Base-by-base conservation (phyloP, 2,888 invertebrate species). In the Eupithecia vulgata region DNA sequence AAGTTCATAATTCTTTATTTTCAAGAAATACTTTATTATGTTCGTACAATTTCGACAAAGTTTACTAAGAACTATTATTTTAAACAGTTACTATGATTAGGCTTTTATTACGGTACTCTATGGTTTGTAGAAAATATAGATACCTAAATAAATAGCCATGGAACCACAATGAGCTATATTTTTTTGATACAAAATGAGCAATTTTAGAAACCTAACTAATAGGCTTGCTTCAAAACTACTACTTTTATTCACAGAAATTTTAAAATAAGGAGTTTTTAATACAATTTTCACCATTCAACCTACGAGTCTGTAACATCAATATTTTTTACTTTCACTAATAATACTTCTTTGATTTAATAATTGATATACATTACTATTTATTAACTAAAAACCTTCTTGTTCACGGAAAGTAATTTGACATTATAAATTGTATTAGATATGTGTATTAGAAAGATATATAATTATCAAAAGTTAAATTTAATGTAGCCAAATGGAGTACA, bases 351-450 rank as follows among this genome's bases (percentile, higher is more conserved):
- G 87, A 83, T 85, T 81, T 76, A 80, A 73, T 80, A 78, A 79
- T 79, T 80, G 83, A 84, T 83, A 82, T 80, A 81, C 79, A 79
- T 70, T 67, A 75, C 81, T 80, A 80, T 69, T 76, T 82, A 80
- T 81, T 73, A 77, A 78, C 81, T 78, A 78, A 82, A 81, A 80
- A 78, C 76, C 72, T 83, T 83, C 78, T 82, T 84, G 81, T 42
- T 57, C 65, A 82, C 82, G 80, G 81, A 84, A 83, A 84, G 80
- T 88, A 89, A 88, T 89, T 89, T 88, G 87, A 90, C 87, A 74
- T 87, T 83, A 88, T 82, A 88, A n/a, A 84, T 85, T 83, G 85
- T 86, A 88, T 89, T 88, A 90, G 91, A 92, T 92, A 92, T 92
- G 92, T 91, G 87, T 85, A 87, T 89, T 89, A 85, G 85, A 90